Evolutionary conservation across 2,888 invertebrate species (phyloP), one percentile per base, ranked within the genome.

Genomic region (Ophion ventricosus): DNA sequence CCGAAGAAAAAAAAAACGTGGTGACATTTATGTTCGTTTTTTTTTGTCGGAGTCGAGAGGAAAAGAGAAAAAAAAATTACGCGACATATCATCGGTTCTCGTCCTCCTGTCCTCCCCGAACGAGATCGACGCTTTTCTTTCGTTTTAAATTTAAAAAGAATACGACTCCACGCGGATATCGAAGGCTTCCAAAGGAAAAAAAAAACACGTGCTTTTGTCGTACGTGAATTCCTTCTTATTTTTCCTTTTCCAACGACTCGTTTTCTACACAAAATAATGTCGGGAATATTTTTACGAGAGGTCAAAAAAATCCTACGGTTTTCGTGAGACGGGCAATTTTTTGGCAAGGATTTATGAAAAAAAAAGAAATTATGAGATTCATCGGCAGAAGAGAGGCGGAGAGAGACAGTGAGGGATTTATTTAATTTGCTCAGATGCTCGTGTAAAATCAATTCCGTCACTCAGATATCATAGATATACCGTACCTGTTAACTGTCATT

Each of bases 361-460:
- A 56, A 35, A n/a, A 57, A 11, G 25, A 26, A 20, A n/a, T 17
- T 10, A n/a, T 54, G n/a, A n/a, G 64, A 54, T 81, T 84, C 70
- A 63, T 64, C 29, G 56, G 73, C 23, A 64, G 40, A 2, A 49
- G 49, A 49, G 17, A 11, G 40, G 40, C 8, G 10, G 14, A 11
- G 66, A n/a, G 29, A 7, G 40, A 72, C 35, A 73, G 49, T 25
- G 25, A 61, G 61, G 5, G 17, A 43, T 80, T 40, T 26, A 8
- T 64, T 56, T 79, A 14, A 79, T 84, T 84, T 81, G n/a, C 70
- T 56, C 78, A 66, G 84, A 81, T 84, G 81, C 84, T 84, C 78
- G 59, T 40, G 73, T 5, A 49, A 49, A 54, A 81, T 61, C 75
- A 75, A 84, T 79, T 81, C 84, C 84, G 84, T 82, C 84, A 72